A percentile compares a stretch with the other conserved stretches of the same genome.
Evolutionary conservation across 2,797 vertebrate species (phyloP).

Genomic region (Malacoctenus gilli): DNA sequence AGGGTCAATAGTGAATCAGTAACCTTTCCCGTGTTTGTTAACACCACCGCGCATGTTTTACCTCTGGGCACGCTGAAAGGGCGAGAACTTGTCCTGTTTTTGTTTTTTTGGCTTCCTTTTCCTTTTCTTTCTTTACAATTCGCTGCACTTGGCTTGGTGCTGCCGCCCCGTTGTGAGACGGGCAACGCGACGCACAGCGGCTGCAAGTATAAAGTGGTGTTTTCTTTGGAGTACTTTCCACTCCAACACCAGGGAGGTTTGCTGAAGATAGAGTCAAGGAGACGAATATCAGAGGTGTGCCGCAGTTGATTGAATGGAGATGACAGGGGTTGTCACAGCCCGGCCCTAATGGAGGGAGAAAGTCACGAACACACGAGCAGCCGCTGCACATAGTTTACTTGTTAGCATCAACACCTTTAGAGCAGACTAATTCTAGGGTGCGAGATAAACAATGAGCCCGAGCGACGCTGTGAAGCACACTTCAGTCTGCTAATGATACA

Average conservation of each 20-base stretch:
- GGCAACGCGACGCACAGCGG: too few relatives aligned
- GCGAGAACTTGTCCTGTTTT: too few relatives aligned
- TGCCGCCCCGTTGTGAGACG: too few relatives aligned
- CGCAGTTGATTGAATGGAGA: constrained; percentile 4
- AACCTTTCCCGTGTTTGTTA: background rate
- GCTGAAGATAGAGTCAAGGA: constrained; percentile 10
- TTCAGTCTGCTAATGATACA: constrained; percentile 37
- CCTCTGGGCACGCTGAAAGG: background rate
- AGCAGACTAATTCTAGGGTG: constrained; percentile 22
- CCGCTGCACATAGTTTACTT: constrained; percentile 9
- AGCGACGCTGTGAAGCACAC: constrained; percentile 15
- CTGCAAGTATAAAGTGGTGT: constrained; percentile 1
- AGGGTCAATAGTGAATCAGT: background rate
- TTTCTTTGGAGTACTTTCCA: constrained; percentile 14
- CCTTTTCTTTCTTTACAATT: too few relatives aligned
- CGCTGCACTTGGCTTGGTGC: too few relatives aligned
- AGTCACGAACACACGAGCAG: background rate
- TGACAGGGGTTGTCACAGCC: constrained; percentile 16
- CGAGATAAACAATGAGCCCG: constrained; percentile 26
- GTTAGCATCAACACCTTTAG: constrained; percentile 27
- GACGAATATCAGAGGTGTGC: background rate
- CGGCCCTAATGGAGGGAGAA: constrained; percentile 12
- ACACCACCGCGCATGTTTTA: background rate
- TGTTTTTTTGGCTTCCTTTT: too few relatives aligned
- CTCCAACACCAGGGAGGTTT: too few relatives aligned